phyloP scores from a whole-genome alignment of 2,113 vertebrate species.

The Lycaon pictus region DNA sequence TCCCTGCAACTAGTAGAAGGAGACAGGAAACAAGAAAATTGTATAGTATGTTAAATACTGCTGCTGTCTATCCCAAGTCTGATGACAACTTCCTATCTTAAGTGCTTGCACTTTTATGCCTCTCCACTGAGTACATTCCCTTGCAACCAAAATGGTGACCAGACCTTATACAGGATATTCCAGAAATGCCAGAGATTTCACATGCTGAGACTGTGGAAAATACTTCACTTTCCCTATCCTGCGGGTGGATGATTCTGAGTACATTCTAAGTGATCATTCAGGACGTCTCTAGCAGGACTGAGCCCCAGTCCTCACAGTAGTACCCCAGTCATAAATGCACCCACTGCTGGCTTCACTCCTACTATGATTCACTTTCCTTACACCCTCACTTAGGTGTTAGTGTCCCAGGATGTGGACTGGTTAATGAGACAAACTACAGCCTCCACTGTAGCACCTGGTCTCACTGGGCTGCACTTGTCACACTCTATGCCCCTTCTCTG shows the following conservation, averaged over 20 bases:
- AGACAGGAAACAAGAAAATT: neutral
- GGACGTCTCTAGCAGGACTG: neutral
- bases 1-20: neutral
- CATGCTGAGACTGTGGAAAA: neutral
- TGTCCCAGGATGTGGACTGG: neutral
- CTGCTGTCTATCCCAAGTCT: neutral
- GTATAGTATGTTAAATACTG: neutral
- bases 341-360: neutral
- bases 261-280: neutral
- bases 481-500: rapidly evolving
- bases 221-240: neutral
- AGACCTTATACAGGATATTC: neutral
- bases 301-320: neutral
- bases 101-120: neutral
- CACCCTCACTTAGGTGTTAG: neutral
- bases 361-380: neutral
- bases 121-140: neutral
- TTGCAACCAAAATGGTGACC: neutral
- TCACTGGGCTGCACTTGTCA: neutral
- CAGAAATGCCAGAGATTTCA: neutral
- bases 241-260: neutral
- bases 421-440: neutral
- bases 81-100: neutral
- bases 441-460: neutral
- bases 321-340: neutral